Percentiles rank a stretch among this genome's conserved stretches.
phyloP scores from a whole-genome alignment of 1,140 invertebrate species.

The Hestina assimilis region DNA sequence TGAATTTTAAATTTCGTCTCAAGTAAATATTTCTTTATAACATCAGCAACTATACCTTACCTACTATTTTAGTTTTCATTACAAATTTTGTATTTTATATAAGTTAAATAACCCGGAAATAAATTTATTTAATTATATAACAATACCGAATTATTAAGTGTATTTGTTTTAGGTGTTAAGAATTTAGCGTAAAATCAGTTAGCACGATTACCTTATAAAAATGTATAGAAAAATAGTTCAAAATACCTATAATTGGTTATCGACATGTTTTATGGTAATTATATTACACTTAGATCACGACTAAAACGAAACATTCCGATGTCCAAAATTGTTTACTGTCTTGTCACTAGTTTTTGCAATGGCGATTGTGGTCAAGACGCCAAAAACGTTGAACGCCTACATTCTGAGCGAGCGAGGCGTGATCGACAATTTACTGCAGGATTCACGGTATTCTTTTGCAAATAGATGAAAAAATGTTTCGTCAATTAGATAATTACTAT shows the following conservation, averaged over 20 bases:
- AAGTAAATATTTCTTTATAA: conserved; percentile 11
- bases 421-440: conserved; percentile 15
- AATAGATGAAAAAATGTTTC: conserved; percentile 3
- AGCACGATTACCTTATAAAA: conserved; percentile 33
- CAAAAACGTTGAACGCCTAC: conserved; percentile 32
- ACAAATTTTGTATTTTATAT: not conserved
- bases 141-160: not conserved
- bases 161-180: conserved; percentile 20
- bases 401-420: conserved; percentile 7
- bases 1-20: conserved; percentile 24
- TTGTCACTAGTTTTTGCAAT: conserved; percentile 25
- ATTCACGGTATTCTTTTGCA: conserved; percentile 4
- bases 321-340: conserved; percentile 33
- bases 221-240: conserved; percentile 25
- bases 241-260: conserved; percentile 31
- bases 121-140: not conserved
- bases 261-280: conserved; percentile 43
- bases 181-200: conserved; percentile 34
- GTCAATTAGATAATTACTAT: not conserved
- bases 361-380: conserved; percentile 11
- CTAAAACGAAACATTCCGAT: conserved; percentile 34
- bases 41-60: not conserved
- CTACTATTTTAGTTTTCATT: conserved; percentile 2
- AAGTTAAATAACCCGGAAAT: conserved; percentile 8
- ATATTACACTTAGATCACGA: conserved; percentile 39